These are phyloP conservation scores for Clarias macrocephalus DNA, from an alignment of 2,113 vertebrate species.

Conservation along the genomic window DNA sequence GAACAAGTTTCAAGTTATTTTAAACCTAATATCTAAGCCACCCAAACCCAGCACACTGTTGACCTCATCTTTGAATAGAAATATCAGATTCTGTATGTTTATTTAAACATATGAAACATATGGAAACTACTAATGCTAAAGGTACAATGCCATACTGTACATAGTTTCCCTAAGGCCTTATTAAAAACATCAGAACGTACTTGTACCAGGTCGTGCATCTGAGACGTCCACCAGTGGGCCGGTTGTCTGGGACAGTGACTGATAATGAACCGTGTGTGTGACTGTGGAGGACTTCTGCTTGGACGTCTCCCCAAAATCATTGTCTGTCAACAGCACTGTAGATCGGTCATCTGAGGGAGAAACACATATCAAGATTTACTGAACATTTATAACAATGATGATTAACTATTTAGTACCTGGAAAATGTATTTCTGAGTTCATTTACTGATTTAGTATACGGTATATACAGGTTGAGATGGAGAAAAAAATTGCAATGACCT, in stretches of 20 bases:
- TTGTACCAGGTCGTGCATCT: constrained; percentile 96
- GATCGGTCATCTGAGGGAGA: constrained; percentile 86
- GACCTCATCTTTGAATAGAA: not conserved
- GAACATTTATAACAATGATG: not conserved
- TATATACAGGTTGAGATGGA: not conserved
- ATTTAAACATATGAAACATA: not conserved
- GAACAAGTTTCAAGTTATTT: not conserved
- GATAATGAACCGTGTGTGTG: constrained; percentile 97
- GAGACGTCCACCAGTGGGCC: constrained; percentile 97
- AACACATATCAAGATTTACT: not conserved
- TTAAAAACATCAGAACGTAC: constrained; percentile 74
- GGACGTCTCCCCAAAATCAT: constrained; percentile 93
- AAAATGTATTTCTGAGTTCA: not conserved
- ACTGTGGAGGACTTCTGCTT: constrained; percentile 98
- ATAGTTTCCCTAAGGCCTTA: not conserved
- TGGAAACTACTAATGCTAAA: not conserved
- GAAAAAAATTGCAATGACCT: not conserved
- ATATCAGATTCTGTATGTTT: not conserved
- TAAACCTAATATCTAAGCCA: not conserved
- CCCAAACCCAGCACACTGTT: not conserved
- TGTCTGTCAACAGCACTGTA: constrained; percentile 92
- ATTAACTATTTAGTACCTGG: not conserved
- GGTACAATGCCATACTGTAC: not conserved
- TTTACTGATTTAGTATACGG: not conserved
- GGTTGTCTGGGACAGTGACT: constrained; percentile 95